Percentiles rank a stretch among this genome's conserved stretches.
phyloP scores from a whole-genome alignment of 1,140 invertebrate species.

The Maconellicoccus hirsutus region DNA sequence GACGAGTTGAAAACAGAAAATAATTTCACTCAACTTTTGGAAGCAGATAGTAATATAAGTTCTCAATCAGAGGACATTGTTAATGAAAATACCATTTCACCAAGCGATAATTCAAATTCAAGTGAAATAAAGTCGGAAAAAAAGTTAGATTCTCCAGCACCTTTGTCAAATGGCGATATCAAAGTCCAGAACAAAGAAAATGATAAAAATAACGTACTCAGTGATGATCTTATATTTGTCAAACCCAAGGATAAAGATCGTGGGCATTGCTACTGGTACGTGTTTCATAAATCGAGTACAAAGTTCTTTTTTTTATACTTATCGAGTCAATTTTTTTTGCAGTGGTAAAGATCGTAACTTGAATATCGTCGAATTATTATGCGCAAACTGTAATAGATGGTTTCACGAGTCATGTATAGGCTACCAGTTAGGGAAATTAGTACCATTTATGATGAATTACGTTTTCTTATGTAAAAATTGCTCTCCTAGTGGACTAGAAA shows the following conservation, averaged over 20 bases:
- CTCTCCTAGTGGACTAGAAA: constrained; percentile 76
- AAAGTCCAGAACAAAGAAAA: background rate
- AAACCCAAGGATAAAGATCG: constrained; percentile 16
- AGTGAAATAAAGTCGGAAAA: background rate
- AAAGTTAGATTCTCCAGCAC: background rate
- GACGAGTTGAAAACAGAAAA: background rate
- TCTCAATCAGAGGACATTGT: background rate
- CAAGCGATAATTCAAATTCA: background rate
- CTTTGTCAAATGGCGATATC: background rate
- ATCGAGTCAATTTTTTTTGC: constrained; percentile 24
- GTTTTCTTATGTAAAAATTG: constrained; percentile 93
- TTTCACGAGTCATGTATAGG: constrained; percentile 87
- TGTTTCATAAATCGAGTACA: background rate
- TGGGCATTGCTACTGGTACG: constrained; percentile 9
- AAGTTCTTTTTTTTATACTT: background rate
- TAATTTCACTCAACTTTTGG: background rate
- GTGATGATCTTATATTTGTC: constrained; percentile 10
- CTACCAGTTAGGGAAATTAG: constrained; percentile 77
- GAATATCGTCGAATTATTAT: constrained; percentile 78
- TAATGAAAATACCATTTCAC: background rate
- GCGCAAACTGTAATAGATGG: constrained; percentile 79
- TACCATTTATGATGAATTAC: constrained; percentile 94
- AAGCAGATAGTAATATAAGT: background rate
- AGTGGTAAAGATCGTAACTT: constrained; percentile 83
- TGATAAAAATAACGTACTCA: background rate